Evolutionary conservation across 2,888 invertebrate species (phyloP), one percentile per base, ranked within the genome.

Genomic region (Horisme vitalbata): DNA sequence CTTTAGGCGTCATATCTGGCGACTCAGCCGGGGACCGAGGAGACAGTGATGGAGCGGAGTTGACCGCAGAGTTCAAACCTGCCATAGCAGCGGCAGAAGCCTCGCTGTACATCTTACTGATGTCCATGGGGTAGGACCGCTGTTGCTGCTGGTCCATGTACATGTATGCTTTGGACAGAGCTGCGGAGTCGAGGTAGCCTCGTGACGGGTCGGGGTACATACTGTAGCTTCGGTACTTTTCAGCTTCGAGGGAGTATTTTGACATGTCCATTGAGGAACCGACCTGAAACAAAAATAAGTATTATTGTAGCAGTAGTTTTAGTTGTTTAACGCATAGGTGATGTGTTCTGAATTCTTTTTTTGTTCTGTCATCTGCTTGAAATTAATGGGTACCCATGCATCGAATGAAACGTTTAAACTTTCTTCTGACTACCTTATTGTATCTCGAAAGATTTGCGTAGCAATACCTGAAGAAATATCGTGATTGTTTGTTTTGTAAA

Each of bases 211-310:
- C 94, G 0, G 93, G 92, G 68, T 94, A 94, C 94, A 94, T 94
- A 47, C 94, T 93, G 82, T 94, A 95, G 12, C 93, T 92, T 39
- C 95, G 91, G 76, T 95, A 95, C 64, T 95, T 95, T 63, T 95
- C 95, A 0, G 94, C 93, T 59, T 94, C 94, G 85, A 94, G 92
- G 6, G 94, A 93, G 73, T 95, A 94, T 69, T 94, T 94, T 0
- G 90, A 87, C 93, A 94, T 94, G 69, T 95, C 95, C 94, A 95
- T 94, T 53, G 94, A 91, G 35, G 93, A 93, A 4, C 93, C 93
- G 50, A 94, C 93, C 94, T 94, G 91, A 0, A 91, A 91, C 77
- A 85, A 73, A 32, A 8, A 55, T 3, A 50, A 31, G 11, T 5
- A n/a, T n/a, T n/a, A n/a, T n/a, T n/a, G n/a, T n/a, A n/a, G n/a